Conservation (phyloP, 2,797 vertebrate genomes). For the Tapera naevia region DNA sequence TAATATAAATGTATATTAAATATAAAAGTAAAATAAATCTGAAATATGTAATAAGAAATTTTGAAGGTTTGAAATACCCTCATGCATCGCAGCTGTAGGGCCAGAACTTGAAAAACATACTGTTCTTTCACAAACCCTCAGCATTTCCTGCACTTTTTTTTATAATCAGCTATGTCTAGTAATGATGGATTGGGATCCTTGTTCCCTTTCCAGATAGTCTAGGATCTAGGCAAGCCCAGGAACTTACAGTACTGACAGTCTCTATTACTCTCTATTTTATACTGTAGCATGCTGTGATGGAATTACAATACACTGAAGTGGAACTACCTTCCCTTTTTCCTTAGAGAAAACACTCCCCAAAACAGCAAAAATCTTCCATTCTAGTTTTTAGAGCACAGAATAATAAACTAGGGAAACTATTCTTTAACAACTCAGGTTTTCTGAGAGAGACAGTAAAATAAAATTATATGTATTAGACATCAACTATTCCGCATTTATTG, state of each 20-base stretch:
- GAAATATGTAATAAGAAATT: background rate
- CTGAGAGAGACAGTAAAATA: background rate
- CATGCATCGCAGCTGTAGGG: background rate
- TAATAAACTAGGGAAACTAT: background rate
- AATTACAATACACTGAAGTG: background rate
- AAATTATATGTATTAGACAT: background rate
- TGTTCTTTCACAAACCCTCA: background rate
- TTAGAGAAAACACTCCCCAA: background rate
- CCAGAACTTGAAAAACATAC: background rate
- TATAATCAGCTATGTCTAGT: too few species aligned
- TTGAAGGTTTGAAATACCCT: background rate
- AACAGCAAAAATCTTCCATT: background rate
- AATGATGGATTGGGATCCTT: fast-evolving
- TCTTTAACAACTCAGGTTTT: background rate
- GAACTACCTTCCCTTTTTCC: background rate
- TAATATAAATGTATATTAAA: background rate
- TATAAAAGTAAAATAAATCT: background rate
- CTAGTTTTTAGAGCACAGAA: background rate
- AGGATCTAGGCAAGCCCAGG: background rate
- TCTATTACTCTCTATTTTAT: background rate
- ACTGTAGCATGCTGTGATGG: background rate
- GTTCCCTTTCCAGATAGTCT: background rate
- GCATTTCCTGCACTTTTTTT: background rate
- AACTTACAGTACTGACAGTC: background rate
- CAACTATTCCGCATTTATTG: background rate